Conservation (phyloP, 2,797 vertebrate species). For the Lycodopsis pacificus region DNA sequence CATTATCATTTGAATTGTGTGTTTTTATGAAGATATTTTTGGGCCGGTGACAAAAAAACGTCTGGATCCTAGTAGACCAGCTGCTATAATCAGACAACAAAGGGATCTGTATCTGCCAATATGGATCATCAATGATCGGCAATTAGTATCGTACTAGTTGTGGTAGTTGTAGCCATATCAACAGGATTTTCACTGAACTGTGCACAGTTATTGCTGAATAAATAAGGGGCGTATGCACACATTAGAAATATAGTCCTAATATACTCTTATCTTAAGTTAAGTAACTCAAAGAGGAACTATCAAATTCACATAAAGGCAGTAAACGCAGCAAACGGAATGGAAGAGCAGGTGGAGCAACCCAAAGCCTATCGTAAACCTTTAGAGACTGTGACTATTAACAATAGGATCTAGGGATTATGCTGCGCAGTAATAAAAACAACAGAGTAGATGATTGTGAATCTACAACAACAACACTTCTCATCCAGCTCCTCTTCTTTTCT, state of each 20-base stretch:
- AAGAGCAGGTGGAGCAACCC: neutral
- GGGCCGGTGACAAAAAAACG: too few species aligned
- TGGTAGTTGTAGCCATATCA: neutral
- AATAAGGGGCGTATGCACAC: neutral
- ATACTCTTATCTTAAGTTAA: neutral
- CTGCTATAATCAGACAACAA: too few species aligned
- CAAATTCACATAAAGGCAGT: neutral
- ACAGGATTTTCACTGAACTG: neutral
- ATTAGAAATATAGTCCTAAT: neutral
- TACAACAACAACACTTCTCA: constrained; percentile 30
- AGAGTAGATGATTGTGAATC: constrained; percentile 42
- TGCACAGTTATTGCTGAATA: neutral
- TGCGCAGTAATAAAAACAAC: constrained; percentile 2
- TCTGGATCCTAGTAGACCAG: too few species aligned
- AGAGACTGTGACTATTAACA: constrained; percentile 25
- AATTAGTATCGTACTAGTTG: neutral
- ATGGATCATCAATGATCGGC: too few species aligned
- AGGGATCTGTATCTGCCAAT: too few species aligned
- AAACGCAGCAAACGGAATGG: neutral
- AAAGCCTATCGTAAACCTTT: neutral
- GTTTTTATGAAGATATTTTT: too few species aligned
- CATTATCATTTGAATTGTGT: too few species aligned
- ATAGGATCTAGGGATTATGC: neutral
- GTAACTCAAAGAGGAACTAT: neutral
- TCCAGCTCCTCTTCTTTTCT: constrained; percentile 16